A percentile compares a stretch with the other conserved stretches of the same genome.
Conservation (phyloP, 1,140 invertebrate genomes). For the Latrodectus geometricus region DNA sequence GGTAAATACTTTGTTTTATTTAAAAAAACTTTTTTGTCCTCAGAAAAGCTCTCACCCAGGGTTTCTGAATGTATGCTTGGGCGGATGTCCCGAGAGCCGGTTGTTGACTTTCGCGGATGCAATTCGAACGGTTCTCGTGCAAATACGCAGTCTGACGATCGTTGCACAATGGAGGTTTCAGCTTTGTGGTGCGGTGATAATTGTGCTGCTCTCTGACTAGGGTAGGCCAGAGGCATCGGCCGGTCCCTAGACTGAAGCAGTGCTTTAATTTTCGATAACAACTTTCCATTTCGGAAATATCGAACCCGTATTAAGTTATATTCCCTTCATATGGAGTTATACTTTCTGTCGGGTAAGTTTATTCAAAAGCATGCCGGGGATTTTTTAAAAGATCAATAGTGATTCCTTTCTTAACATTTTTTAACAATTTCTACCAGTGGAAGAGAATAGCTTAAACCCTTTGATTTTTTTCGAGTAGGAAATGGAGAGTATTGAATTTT, state of each 20-base stretch:
- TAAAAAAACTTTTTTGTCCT: background rate
- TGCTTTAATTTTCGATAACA: conserved; percentile 24
- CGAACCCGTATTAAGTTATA: conserved; percentile 42
- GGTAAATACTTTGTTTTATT: background rate
- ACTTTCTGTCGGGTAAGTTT: conserved; percentile 54
- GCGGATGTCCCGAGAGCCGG: conserved; percentile 52
- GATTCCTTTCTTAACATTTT: background rate
- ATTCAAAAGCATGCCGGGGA: background rate
- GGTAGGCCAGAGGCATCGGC: conserved; percentile 52
- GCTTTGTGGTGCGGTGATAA: conserved; percentile 30
- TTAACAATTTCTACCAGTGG: too few species aligned
- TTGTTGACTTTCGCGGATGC: conserved; percentile 58
- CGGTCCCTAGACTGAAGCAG: conserved; percentile 58
- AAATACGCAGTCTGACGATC: conserved; percentile 51
- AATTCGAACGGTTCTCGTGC: conserved; percentile 34
- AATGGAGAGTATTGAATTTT: too few species aligned
- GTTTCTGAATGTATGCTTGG: background rate
- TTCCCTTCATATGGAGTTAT: conserved; percentile 38
- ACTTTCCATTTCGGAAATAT: conserved; percentile 31
- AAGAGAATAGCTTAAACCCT: too few species aligned
- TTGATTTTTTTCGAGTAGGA: too few species aligned
- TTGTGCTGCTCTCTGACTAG: conserved; percentile 53
- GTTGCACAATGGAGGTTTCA: conserved; percentile 58
- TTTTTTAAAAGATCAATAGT: background rate
- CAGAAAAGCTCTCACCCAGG: background rate